Evolutionary conservation across 1,140 invertebrate genomes (phyloP).

Genomic region (Mylabris phalerata): DNA sequence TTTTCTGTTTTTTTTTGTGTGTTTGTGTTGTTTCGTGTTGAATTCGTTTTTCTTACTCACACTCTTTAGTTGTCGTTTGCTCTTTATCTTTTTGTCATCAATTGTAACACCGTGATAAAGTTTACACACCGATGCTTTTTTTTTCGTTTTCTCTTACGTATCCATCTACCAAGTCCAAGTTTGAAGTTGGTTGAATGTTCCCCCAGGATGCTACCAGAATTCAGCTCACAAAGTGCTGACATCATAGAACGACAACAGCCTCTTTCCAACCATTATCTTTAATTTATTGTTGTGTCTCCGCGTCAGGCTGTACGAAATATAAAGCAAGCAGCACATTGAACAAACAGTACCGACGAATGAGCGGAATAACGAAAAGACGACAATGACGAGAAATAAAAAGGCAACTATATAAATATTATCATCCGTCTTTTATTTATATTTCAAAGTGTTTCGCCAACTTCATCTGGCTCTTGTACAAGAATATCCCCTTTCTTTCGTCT

Average conservation of each 20-base stretch:
- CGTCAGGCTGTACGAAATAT: constrained; percentile 10
- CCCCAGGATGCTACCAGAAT: neutral
- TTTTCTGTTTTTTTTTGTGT: too few species aligned
- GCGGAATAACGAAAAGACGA: too few species aligned
- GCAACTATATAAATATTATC: neutral
- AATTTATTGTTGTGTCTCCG: constrained; percentile 22
- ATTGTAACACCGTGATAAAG: too few species aligned
- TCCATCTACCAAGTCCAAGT: neutral
- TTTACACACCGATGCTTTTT: too few species aligned
- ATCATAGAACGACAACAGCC: constrained; percentile 11
- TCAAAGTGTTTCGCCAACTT: neutral
- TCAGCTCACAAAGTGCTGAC: constrained; percentile 17
- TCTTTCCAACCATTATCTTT: constrained; percentile 20
- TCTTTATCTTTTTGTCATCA: too few species aligned
- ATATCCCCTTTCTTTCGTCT: constrained; percentile 30
- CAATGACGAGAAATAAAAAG: too few species aligned
- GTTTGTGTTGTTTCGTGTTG: too few species aligned
- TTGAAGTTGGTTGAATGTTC: neutral
- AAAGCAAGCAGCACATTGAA: too few species aligned
- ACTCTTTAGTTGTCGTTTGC: too few species aligned
- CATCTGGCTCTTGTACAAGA: constrained; percentile 29
- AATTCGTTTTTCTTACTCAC: too few species aligned
- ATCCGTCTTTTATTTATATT: neutral
- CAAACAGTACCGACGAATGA: too few species aligned
- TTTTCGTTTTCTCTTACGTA: too few species aligned